Percentiles rank a stretch among this genome's conserved stretches.
Conservation (phyloP, 2,888 invertebrate species). For the Microplitis deprimator region DNA sequence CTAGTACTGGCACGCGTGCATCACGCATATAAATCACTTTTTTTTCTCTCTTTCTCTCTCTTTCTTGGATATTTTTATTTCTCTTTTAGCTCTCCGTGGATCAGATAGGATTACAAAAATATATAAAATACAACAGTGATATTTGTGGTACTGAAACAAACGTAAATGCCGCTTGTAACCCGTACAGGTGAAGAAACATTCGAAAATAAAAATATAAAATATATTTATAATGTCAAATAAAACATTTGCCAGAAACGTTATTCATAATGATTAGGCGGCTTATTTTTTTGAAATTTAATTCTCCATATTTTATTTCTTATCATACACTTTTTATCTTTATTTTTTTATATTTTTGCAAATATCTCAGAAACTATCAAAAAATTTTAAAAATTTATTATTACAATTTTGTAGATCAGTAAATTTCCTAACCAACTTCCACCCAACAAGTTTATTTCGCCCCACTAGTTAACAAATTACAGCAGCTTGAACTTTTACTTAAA, state of each 20-base stretch:
- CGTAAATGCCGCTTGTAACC: slow-evolving; percentile 40
- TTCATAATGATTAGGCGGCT: slow-evolving; percentile 18
- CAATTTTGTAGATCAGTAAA: too few species aligned
- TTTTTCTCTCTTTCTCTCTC: slow-evolving; percentile 40
- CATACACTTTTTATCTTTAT: slow-evolving; percentile 31
- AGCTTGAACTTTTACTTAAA: too few species aligned
- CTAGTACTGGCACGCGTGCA: slow-evolving; percentile 70
- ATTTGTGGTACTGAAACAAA: slow-evolving; percentile 52
- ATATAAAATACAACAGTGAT: slow-evolving; percentile 67
- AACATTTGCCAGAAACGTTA: slow-evolving; percentile 15
- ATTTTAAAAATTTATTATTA: background rate
- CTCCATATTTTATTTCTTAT: background rate
- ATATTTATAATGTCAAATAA: slow-evolving; percentile 12
- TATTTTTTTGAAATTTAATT: background rate
- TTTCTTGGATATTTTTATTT: background rate
- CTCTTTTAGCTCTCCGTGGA: slow-evolving; percentile 52
- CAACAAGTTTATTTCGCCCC: too few species aligned
- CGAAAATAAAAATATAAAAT: slow-evolving; percentile 28
- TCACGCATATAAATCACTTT: slow-evolving; percentile 70
- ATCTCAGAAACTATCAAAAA: slow-evolving; percentile 26
- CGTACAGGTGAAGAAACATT: slow-evolving; percentile 30
- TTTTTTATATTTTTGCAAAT: slow-evolving; percentile 27
- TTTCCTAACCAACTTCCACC: too few species aligned
- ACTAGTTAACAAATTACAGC: too few species aligned
- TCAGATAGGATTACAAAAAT: slow-evolving; percentile 70